Evolutionary conservation across 1,140 invertebrate genomes (phyloP), one percentile per base, ranked within the genome.

Genomic region (Neodiprion virginianus): DNA sequence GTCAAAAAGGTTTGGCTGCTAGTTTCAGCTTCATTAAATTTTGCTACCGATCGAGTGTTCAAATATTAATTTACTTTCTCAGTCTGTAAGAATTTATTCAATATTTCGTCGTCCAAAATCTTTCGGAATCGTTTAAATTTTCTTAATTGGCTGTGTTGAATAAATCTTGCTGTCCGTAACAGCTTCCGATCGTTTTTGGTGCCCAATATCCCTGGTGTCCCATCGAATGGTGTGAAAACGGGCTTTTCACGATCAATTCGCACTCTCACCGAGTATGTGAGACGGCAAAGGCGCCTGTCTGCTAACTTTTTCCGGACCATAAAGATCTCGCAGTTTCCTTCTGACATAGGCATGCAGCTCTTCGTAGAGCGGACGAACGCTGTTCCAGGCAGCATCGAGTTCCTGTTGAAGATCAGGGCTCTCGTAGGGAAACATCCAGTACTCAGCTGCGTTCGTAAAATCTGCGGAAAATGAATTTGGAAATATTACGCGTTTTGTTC

Each of bases 281-380:
- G 96, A 96, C 0, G 97, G 97, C 69, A 99, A 92, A 0, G 96
- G 95, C 0, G 96, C 95, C 49, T 95, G 92, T 1, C 91, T 85
- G 74, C 91, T 94, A 28, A 96, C 93, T 78, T 93, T 92, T 83
- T 95, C 94, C 0, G 94, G 94, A 7, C 95, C 95, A 81, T 96
- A 96, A 67, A 93, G 90, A 82, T 96, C 93, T 28, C 94, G 90
- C 17, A 99, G 89, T 83, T 95, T 94, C 74, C 93, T 92, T 40
- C 97, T 90, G 0, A 98, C 93, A 85, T 98, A 99, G 7, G 96
- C 93, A 80, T 98, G 97, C 0, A 99, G 87, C 73, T 95, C 91
- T 76, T 96, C 93, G 82, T 98, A 98, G 0, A 99, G 86, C 0
- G 96, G 97, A 69, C 92, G 92, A 14, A 98, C 91, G 86, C 94